Base-by-base conservation (phyloP, 2,888 invertebrate genomes). In the Horisme vitalbata region DNA sequence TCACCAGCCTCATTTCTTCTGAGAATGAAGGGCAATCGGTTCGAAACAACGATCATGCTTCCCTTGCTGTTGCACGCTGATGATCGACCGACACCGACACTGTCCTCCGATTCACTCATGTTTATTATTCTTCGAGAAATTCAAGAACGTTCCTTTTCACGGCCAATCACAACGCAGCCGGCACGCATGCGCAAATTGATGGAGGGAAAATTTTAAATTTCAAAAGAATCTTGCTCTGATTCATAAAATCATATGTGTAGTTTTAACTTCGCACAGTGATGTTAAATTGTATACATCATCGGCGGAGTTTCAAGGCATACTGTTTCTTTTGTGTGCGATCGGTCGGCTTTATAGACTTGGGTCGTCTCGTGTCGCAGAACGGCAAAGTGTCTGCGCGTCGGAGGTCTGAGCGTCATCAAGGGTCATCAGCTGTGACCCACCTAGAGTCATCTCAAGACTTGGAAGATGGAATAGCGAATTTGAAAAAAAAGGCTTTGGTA, bases 21-120 rank as follows among this genome's bases (percentile, higher is more conserved):
- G 52, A 97, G 89, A 55, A 97, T 95, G 85, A 97, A 97, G 4
- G 97, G 97, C 75, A 97, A 89, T 61, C 97, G 91, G 86, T 97
- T 97, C 59, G 97, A 97, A 49, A 97, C 96, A 61, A 97, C 97
- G 69, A 97, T 96, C 92, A 97, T 94, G 74, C 94, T 95, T 62
- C 93, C 94, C 65, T 92, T 93, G 71, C 91, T 90, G 64, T 87
- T 89, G 69, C 89, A 89, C 75, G 76, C 63, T n/a, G 78, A n/a
- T n/a, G n/a, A 60, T 51, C 87, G 84, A 79, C 80, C 79, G 71
- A 63, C 74, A 72, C 61, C 68, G 48, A 39, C 47, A 55, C 57
- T 45, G 39, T 57, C 51, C 52, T 59, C 58, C 48, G 57, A 67
- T 65, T 62, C 81, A 82, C 80, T 86, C 89, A 87, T 88, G 65